Percentiles rank a stretch among this genome's conserved stretches.
Conservation (phyloP, 2,888 invertebrate genomes). For the Drosophila neonasuta region DNA sequence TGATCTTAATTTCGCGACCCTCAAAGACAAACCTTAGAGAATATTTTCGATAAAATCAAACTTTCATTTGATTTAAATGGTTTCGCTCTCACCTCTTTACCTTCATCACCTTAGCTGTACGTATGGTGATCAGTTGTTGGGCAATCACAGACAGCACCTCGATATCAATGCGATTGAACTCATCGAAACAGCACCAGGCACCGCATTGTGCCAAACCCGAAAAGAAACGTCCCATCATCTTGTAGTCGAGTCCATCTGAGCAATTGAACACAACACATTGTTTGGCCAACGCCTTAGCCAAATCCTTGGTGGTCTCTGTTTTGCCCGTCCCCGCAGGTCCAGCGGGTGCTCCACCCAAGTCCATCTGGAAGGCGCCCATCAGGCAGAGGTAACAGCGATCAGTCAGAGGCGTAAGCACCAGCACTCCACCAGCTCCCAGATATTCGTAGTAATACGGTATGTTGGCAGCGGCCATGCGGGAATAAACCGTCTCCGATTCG, state of each 20-base stretch:
- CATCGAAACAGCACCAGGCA: constrained; percentile 96
- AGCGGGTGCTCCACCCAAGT: constrained; percentile 94
- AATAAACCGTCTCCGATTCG: constrained; percentile 89
- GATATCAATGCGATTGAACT: constrained; percentile 95
- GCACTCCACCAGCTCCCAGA: constrained; percentile 91
- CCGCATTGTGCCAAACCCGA: constrained; percentile 94
- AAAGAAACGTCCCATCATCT: constrained; percentile 93
- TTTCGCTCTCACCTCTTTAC: constrained; percentile 78
- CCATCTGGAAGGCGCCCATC: constrained; percentile 94
- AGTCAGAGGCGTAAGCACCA: constrained; percentile 94
- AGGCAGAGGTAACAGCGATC: constrained; percentile 93
- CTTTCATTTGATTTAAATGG: not conserved
- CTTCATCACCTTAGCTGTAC: constrained; percentile 91
- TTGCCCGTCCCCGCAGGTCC: constrained; percentile 95
- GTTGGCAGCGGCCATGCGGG: constrained; percentile 92
- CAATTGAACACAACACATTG: constrained; percentile 97
- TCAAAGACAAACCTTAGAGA: constrained; percentile 90
- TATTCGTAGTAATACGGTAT: constrained; percentile 95
- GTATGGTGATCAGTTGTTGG: constrained; percentile 93
- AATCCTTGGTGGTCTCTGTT: constrained; percentile 95
- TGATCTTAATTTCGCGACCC: constrained; percentile 92
- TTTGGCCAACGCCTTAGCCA: constrained; percentile 93
- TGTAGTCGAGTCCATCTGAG: constrained; percentile 87
- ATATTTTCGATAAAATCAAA: no score
- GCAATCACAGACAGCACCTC: constrained; percentile 95